phyloP scores from a whole-genome alignment of 2,797 vertebrate genomes.

The Channa striata region DNA sequence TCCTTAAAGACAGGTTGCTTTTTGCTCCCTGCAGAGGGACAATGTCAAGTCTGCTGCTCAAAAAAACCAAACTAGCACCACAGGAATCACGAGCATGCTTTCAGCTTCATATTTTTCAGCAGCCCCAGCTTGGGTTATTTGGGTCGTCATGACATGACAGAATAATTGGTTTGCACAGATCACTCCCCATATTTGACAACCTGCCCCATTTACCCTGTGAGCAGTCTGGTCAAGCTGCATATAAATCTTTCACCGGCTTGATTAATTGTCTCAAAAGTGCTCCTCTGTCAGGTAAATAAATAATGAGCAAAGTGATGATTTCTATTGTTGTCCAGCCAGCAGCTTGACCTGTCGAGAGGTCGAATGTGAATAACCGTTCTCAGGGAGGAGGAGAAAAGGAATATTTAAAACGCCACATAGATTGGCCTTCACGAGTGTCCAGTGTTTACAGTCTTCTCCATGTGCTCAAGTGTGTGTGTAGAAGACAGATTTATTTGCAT shows the following conservation, averaged over 20 bases:
- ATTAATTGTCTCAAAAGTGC: conserved; percentile 83
- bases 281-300: conserved; percentile 81
- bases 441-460: conserved; percentile 20
- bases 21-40: conserved; percentile 44
- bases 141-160: conserved; percentile 75
- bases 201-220: conserved; percentile 77
- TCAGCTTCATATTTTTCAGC: conserved; percentile 68
- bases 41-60: conserved; percentile 48
- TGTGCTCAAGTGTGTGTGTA: conserved; percentile 9
- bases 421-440: conserved; percentile 41
- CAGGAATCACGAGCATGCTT: conserved; percentile 56
- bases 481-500: neutral
- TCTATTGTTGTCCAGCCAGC: conserved; percentile 77
- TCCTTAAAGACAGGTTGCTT: conserved; percentile 12
- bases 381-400: conserved; percentile 35
- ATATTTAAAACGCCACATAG: conserved; percentile 54
- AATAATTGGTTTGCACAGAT: conserved; percentile 79
- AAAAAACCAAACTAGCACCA: conserved; percentile 32
- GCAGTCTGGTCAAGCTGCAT: conserved; percentile 74
- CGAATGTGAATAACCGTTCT: conserved; percentile 49
- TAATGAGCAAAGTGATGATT: conserved; percentile 79
- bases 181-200: conserved; percentile 77
- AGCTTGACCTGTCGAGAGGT: conserved; percentile 64
- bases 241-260: conserved; percentile 82
- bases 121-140: conserved; percentile 66